phyloP scores from a whole-genome alignment of 2,797 vertebrate genomes.

The Protonibea diacanthus region DNA sequence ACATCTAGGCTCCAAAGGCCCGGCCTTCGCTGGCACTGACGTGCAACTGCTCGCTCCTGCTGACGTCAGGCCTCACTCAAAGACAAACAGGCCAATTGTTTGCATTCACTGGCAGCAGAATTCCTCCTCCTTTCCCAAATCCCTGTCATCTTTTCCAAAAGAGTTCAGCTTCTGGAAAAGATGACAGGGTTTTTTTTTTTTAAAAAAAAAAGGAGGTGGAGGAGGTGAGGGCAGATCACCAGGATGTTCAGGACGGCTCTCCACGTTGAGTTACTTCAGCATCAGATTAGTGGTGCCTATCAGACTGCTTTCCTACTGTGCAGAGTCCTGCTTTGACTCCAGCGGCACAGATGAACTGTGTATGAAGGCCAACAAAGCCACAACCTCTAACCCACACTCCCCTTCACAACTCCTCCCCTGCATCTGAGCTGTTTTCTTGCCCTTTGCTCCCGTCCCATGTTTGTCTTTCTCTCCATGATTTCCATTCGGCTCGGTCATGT shows the following conservation, averaged over 20 bases:
- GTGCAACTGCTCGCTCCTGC: constrained; percentile 51
- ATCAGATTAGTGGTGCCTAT: constrained; percentile 3
- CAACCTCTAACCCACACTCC: constrained; percentile 47
- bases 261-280: constrained; percentile 29
- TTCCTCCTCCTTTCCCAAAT: constrained; percentile 51
- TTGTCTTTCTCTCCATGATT: constrained; percentile 75
- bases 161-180: constrained; percentile 54
- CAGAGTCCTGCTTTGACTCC: constrained; percentile 60
- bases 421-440: constrained; percentile 68
- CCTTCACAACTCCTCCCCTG: constrained; percentile 45
- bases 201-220: constrained; percentile 11
- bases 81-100: constrained; percentile 78
- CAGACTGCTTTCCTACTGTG: constrained; percentile 9
- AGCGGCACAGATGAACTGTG: constrained; percentile 45
- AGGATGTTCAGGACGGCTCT: neutral
- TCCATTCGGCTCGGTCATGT: constrained; percentile 62
- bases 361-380: constrained; percentile 43
- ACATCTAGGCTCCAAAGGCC: constrained; percentile 50
- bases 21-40: constrained; percentile 53
- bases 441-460: constrained; percentile 70
- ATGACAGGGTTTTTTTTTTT: constrained; percentile 33
- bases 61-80: constrained; percentile 75
- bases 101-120: constrained; percentile 67
- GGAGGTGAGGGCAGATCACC: constrained; percentile 5
- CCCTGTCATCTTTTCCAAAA: constrained; percentile 68